Evolutionary conservation across 2,797 vertebrate species (phyloP).

Genomic region (Chiloscyllium punctatum): DNA sequence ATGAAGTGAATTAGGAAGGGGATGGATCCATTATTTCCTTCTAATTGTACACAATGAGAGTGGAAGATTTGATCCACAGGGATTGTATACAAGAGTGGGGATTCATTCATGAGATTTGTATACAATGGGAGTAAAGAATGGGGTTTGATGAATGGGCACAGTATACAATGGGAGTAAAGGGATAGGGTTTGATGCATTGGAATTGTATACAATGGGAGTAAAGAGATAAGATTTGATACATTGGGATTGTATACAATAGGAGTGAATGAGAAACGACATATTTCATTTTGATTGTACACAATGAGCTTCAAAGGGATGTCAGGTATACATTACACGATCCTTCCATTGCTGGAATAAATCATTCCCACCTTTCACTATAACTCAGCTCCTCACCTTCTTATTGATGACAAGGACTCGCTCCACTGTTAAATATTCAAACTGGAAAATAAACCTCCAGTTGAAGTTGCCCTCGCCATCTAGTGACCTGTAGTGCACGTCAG

Average conservation of each 20-base stretch:
- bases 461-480: constrained; percentile 50
- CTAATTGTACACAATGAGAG: neutral
- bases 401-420: constrained; percentile 53
- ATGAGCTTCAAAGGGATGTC: neutral
- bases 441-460: constrained; percentile 62
- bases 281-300: too few species aligned
- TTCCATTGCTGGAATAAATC: neutral
- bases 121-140: neutral
- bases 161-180: neutral
- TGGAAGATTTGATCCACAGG: neutral
- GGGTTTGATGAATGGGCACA: neutral
- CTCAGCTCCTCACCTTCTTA: constrained; percentile 46
- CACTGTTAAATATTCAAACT: constrained; percentile 50
- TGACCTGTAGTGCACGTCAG: constrained; percentile 58
- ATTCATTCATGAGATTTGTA: too few species aligned
- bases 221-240: neutral
- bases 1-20: neutral
- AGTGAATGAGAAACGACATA: neutral
- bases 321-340: neutral
- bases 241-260: neutral
- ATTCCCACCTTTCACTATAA: neutral
- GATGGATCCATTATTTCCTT: neutral
- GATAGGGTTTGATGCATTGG: neutral
- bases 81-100: neutral
- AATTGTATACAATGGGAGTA: neutral